These are phyloP conservation scores for Cheirogaleus medius DNA, from an alignment of 2,113 vertebrate genomes.

Conservation along the genomic window DNA sequence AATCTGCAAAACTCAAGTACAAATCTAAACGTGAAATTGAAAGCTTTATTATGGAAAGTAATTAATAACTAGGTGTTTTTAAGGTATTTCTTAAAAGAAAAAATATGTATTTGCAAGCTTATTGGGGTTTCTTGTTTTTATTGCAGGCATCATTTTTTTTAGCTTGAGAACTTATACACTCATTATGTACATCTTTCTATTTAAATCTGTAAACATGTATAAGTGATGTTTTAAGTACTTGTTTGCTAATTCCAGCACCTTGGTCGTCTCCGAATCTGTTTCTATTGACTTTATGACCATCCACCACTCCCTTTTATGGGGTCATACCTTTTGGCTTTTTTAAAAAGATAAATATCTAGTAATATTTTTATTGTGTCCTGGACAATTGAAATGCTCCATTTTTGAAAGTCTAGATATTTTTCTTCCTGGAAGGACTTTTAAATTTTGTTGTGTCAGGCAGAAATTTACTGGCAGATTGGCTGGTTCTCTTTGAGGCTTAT, in stretches of 20 bases:
- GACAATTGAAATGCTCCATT: background rate
- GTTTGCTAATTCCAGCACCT: background rate
- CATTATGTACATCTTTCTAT: background rate
- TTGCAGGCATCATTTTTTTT: background rate
- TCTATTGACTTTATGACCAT: background rate
- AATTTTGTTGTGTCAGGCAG: background rate
- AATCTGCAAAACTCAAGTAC: background rate
- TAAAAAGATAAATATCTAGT: background rate
- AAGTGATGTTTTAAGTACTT: background rate
- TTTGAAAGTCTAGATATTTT: background rate
- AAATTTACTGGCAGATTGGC: background rate
- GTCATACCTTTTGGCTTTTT: background rate
- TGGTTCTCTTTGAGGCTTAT: background rate
- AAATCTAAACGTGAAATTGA: background rate
- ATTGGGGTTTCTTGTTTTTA: background rate
- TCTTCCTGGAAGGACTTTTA: background rate
- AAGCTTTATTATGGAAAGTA: background rate
- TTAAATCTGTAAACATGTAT: background rate
- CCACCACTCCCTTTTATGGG: background rate
- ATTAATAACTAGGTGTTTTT: background rate
- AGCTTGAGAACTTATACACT: background rate
- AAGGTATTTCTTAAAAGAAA: background rate
- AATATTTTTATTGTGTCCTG: background rate
- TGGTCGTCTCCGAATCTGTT: background rate
- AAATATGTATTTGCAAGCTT: background rate